phyloP scores from a whole-genome alignment of 2,113 vertebrate species.

The Phaethon lepturus region DNA sequence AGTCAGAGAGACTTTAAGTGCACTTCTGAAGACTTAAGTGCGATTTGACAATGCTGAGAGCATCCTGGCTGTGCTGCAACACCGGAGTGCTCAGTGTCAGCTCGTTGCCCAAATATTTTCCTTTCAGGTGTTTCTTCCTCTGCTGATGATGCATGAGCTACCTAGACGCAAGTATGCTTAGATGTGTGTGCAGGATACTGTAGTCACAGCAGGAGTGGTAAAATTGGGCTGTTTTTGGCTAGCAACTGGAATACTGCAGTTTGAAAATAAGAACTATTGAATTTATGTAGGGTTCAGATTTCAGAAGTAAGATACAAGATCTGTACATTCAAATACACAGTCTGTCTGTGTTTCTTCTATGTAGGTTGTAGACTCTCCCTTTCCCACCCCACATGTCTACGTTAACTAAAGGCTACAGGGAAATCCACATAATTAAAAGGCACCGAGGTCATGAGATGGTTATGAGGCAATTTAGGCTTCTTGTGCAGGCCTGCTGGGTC shows the following conservation, averaged over 20 bases:
- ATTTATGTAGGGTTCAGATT: background rate
- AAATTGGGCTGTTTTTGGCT: background rate
- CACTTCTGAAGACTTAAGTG: background rate
- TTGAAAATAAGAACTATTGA: background rate
- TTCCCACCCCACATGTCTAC: background rate
- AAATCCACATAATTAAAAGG: slow-evolving; percentile 68
- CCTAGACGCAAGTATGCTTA: background rate
- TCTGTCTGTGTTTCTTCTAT: background rate
- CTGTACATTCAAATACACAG: background rate
- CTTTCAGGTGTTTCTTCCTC: background rate
- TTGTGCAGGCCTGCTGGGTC: slow-evolving; percentile 68
- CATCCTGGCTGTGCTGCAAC: background rate
- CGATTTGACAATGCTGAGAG: background rate
- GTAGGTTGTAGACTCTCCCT: background rate
- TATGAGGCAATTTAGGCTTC: slow-evolving; percentile 73
- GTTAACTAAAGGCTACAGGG: slow-evolving; percentile 43
- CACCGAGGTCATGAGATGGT: slow-evolving; percentile 73
- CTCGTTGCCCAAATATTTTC: background rate
- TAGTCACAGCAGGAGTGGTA: background rate
- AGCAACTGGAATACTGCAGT: background rate
- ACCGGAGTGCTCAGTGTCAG: background rate
- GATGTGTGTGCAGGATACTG: background rate
- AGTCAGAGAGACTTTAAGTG: background rate
- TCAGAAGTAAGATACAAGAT: background rate
- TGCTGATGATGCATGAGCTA: background rate